Evolutionary conservation across 2,888 invertebrate species (phyloP).

Genomic region (Hoplodrina ambigua): DNA sequence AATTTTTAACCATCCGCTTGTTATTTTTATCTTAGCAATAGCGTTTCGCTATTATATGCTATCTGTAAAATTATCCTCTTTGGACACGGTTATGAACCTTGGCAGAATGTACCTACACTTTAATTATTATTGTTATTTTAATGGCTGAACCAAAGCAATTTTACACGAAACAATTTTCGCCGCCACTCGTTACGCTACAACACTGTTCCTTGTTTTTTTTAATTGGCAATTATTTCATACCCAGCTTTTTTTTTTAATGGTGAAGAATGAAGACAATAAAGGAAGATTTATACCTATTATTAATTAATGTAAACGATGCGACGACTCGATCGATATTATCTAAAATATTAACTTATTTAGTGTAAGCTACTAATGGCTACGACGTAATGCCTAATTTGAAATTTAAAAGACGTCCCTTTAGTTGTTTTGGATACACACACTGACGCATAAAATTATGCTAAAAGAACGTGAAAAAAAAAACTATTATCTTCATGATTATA

Average conservation of each 20-base stretch:
- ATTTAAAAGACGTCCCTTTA: slow-evolving; percentile 72
- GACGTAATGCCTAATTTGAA: slow-evolving; percentile 74
- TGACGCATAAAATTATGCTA: slow-evolving; percentile 63
- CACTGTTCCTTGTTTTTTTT: slow-evolving; percentile 70
- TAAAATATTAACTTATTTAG: slow-evolving; percentile 86
- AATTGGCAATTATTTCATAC: slow-evolving; percentile 68
- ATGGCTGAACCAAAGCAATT: slow-evolving; percentile 87
- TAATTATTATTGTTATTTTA: slow-evolving; percentile 72
- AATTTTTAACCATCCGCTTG: slow-evolving; percentile 37
- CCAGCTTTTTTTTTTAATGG: slow-evolving; percentile 84
- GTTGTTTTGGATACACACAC: slow-evolving; percentile 67
- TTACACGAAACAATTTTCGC: slow-evolving; percentile 78
- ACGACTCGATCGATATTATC: slow-evolving; percentile 84
- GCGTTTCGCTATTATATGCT: slow-evolving; percentile 68
- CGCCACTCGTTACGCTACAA: slow-evolving; percentile 85
- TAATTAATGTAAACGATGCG: slow-evolving; percentile 84
- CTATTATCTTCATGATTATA: slow-evolving; percentile 43
- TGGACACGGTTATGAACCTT: slow-evolving; percentile 84
- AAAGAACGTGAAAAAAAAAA: slow-evolving; percentile 33
- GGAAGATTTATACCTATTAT: slow-evolving; percentile 89
- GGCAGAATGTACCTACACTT: slow-evolving; percentile 72
- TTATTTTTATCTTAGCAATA: slow-evolving; percentile 60
- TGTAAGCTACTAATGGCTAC: slow-evolving; percentile 80
- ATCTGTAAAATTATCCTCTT: slow-evolving; percentile 72
- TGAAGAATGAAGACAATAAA: slow-evolving; percentile 90